A percentile compares a stretch with the other conserved stretches of the same genome.
phyloP scores from a whole-genome alignment of 2,888 invertebrate genomes.

The Lissocephala sabroskyi region DNA sequence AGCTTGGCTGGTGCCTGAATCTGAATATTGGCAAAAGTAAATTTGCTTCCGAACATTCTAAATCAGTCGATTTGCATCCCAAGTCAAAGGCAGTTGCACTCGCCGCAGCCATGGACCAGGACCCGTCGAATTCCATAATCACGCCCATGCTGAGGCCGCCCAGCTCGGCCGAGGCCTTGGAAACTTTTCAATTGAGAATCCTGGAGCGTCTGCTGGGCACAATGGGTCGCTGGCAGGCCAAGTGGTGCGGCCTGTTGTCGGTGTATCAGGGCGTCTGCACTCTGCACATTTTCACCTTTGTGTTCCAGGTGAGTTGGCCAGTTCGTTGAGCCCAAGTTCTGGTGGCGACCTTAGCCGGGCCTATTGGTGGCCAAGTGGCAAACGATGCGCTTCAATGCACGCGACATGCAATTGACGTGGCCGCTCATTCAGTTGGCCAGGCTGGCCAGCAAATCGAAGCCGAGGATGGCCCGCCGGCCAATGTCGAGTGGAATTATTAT shows the following conservation, averaged over 20 bases:
- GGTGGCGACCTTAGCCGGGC: slow-evolving; percentile 21
- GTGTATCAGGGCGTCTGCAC: slow-evolving; percentile 78
- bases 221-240: slow-evolving; percentile 76
- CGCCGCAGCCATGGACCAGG: slow-evolving; percentile 32
- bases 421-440: too few relatives aligned
- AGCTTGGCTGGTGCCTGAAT: too few relatives aligned
- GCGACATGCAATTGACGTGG: too few relatives aligned
- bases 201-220: slow-evolving; percentile 73
- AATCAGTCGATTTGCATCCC: slow-evolving; percentile 43
- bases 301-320: slow-evolving; percentile 73
- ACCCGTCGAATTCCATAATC: too few relatives aligned
- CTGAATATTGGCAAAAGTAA: slow-evolving; percentile 2
- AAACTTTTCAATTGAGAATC: slow-evolving; percentile 41
- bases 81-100: slow-evolving; percentile 39
- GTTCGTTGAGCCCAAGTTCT: too few relatives aligned
- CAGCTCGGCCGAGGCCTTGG: slow-evolving; percentile 35
- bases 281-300: slow-evolving; percentile 77
- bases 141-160: slow-evolving; percentile 36
- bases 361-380: slow-evolving; percentile 13
- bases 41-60: slow-evolving; percentile 27
- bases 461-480: too few relatives aligned
- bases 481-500: too few relatives aligned
- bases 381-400: slow-evolving; percentile 21
- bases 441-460: too few relatives aligned
- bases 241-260: slow-evolving; percentile 75